Evolutionary conservation across 1,140 invertebrate species (phyloP).

Genomic region (Coenobita brevimanus): DNA sequence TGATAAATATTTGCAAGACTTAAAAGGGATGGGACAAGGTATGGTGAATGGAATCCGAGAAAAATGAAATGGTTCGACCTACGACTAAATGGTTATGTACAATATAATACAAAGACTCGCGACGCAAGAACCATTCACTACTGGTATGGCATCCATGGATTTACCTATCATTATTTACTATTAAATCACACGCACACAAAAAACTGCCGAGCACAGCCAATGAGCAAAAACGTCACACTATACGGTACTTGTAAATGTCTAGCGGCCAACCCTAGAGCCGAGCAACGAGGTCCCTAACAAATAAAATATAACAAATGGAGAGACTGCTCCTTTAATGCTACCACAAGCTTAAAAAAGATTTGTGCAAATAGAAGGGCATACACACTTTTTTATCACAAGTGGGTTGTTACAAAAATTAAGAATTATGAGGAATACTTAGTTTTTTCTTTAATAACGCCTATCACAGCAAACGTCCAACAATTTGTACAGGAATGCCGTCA

Average conservation of each 20-base stretch:
- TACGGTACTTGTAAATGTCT: background rate
- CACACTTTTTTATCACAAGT: constrained; percentile 22
- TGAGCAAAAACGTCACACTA: background rate
- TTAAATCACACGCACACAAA: background rate
- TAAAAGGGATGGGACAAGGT: background rate
- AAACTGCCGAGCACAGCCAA: constrained; percentile 13
- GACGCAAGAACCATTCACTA: background rate
- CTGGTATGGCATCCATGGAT: constrained; percentile 40
- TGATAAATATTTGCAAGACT: no score
- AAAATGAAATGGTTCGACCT: no score
- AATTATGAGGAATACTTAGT: constrained; percentile 1
- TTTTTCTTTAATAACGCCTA: constrained; percentile 20
- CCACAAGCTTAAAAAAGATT: constrained; percentile 35
- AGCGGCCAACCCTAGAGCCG: background rate
- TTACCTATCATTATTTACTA: background rate
- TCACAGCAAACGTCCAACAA: constrained; percentile 55
- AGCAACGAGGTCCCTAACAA: no score
- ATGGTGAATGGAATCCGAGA: background rate
- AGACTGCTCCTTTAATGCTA: no score
- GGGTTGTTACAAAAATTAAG: constrained; percentile 20
- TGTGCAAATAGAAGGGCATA: constrained; percentile 39
- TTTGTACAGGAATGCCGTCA: constrained; percentile 44
- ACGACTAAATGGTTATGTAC: constrained; percentile 26
- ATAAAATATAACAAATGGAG: no score
- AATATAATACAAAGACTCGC: constrained; percentile 38